These are phyloP conservation scores for Acyrthosiphon pisum DNA, from an alignment of 1,140 invertebrate species.

Conservation along the genomic window DNA sequence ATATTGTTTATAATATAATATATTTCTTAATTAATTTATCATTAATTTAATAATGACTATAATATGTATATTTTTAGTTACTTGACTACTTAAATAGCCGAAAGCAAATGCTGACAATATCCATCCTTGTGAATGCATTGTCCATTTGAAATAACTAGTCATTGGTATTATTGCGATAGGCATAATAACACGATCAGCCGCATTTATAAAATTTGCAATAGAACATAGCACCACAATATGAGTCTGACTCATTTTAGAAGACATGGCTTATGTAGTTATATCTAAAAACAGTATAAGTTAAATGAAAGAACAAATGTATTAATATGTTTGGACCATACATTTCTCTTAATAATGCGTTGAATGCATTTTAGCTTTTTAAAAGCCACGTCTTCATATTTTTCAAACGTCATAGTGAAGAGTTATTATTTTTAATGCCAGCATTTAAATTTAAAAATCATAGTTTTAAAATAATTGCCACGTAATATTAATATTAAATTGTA, in stretches of 20 bases:
- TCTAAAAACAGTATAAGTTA: slow-evolving; percentile 56
- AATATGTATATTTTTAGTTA: slow-evolving; percentile 61
- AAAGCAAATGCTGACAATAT: slow-evolving; percentile 81
- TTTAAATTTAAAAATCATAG: background rate
- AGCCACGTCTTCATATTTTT: slow-evolving; percentile 21
- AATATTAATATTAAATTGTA: background rate
- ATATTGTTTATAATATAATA: background rate
- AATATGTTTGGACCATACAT: background rate
- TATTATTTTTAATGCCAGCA: background rate
- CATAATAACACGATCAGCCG: slow-evolving; percentile 82
- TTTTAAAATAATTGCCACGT: background rate
- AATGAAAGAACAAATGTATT: background rate
- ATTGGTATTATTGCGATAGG: slow-evolving; percentile 81
- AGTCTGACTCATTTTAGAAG: slow-evolving; percentile 64
- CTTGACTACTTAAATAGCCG: slow-evolving; percentile 82
- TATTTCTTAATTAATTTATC: background rate
- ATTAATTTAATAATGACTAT: background rate
- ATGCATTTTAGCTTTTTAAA: slow-evolving; percentile 12
- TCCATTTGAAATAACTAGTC: slow-evolving; percentile 78
- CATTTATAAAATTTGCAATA: slow-evolving; percentile 81
- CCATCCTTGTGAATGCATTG: slow-evolving; percentile 78
- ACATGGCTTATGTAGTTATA: slow-evolving; percentile 56
- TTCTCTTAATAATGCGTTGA: background rate
- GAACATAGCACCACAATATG: slow-evolving; percentile 75
- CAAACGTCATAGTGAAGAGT: background rate